Evolutionary conservation across 2,797 vertebrate genomes (phyloP), one percentile per base, ranked within the genome.

Genomic region (Chaenodraco wilsoni): DNA sequence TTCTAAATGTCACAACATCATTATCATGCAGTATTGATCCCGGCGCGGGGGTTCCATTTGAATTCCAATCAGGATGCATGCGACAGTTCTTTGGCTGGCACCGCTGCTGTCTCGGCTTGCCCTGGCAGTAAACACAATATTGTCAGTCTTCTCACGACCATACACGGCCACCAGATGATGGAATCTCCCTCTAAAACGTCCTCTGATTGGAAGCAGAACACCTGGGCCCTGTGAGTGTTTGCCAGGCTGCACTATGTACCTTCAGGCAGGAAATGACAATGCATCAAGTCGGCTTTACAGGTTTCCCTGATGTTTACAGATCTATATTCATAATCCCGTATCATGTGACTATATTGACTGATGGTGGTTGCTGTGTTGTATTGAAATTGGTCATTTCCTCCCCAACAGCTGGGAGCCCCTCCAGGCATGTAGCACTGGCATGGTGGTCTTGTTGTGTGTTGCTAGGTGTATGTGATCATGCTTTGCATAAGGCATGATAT

Each of bases 11-110:
- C 87, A 83, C 76, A 79, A 71, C 82, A 75, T 89, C 87, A 86
- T 91, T 87, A 87, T 84, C 82, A 88, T 86, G 77, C 83, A 44
- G 83, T 82, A 91, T 91, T 67, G 87, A 92, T 89, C 85, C 78
- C 60, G 23, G 77, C 5, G 2, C 82, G 75, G 74, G 67, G 23
- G 81, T 85, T 76, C 74, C 56, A 68, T 82, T 72, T 82, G 86
- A 87, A 89, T 89, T 75, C 81, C 79, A 84, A 88, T 79, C 69
- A 80, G 83, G 84, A 83, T 54, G 67, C 69, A 84, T 79, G 79
- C 7, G 82, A 84, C 78, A 75, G 73, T 43, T 83, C 50, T 69
- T 73, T 83, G 76, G 82, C 83, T 61, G 65, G 10, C 49, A 6
- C 48, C 21, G 31, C 60, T 21, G 11, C 69, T 33, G 76, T 60